Base-by-base conservation (phyloP, 1,140 invertebrate genomes). In the Drosophila elegans region DNA sequence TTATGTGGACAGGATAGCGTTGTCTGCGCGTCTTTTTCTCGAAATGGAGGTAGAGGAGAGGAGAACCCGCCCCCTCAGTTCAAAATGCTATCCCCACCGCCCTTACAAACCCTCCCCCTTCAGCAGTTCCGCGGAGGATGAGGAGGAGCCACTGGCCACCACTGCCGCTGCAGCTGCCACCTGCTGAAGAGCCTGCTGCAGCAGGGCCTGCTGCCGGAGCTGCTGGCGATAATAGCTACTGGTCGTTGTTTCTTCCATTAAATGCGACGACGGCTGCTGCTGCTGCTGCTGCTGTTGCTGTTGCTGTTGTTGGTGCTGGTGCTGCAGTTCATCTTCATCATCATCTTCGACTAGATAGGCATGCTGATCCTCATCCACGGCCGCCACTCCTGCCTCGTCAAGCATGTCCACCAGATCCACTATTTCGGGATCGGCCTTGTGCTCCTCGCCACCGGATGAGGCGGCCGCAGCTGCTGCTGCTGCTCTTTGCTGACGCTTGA, bases 121-220 rank as follows among this genome's bases (percentile, higher is more conserved):
- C 3, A 36, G 32, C 25, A 53, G 32, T 42, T 80, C 61, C 21
- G 29, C 48, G n/a, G 55, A 54, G 64, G 64, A 44, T 25, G 60
- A 41, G 13, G 60, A 36, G 38, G 46, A 64, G 46, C 53, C 62
- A 25, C 75, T 75, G 45, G 78, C 83, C 10, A 73, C 74, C 51
- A 77, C 76, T 3, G 73, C 79, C 27, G 76, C 79, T 12, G 82
- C 82, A 16, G 82, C 76, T 52, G 86, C 77, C 46, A 78, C 77
- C 29, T 85, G 60, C n/a, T 82, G 84, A 25, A 90, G 64, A 44
- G 81, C 84, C 66, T 91, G 84, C 59, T 86, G 85, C n/a, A 91
- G 80, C 60, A 91, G 38, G 0, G 82, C 75, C 59, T 91, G 90
- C 49, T 80, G 81, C 54, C 75, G 75, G 27, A 81, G 64, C 45